These are phyloP conservation scores for Lobophora halterata DNA, from an alignment of 2,888 invertebrate genomes.

Conservation along the genomic window DNA sequence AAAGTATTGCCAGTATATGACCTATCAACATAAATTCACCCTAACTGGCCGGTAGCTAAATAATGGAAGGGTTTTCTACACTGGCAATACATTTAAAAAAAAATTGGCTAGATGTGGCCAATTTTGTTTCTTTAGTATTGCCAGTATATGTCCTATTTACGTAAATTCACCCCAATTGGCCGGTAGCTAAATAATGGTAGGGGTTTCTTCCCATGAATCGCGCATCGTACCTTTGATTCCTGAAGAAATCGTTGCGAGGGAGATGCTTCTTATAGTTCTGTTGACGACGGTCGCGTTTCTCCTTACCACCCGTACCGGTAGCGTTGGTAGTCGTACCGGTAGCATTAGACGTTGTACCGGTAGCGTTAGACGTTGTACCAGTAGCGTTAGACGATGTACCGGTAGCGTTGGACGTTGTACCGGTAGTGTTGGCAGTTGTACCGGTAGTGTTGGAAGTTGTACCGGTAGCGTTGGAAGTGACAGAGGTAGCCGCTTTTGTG, in stretches of 20 bases:
- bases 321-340: slow-evolving; percentile 18
- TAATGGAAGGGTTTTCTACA: too few species aligned
- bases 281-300: slow-evolving; percentile 57
- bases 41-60: too few species aligned
- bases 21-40: too few species aligned
- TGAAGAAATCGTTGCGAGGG: slow-evolving; percentile 63
- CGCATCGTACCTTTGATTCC: slow-evolving; percentile 68
- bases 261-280: slow-evolving; percentile 67
- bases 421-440: slow-evolving; percentile 19
- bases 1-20: too few species aligned
- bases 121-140: neutral
- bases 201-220: slow-evolving; percentile 69
- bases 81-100: too few species aligned
- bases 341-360: slow-evolving; percentile 2
- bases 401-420: slow-evolving; percentile 36
- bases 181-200: slow-evolving; percentile 69
- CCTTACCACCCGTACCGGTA: slow-evolving; percentile 48
- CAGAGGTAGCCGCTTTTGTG: slow-evolving; percentile 5
- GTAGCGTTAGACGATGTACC: slow-evolving; percentile 15
- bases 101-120: too few species aligned
- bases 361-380: slow-evolving; percentile 37
- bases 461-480: slow-evolving; percentile 21
- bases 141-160: slow-evolving; percentile 36
- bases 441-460: slow-evolving; percentile 35
- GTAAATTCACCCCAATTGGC: too few species aligned